Evolutionary conservation across 2,797 vertebrate species (phyloP).

Genomic region (Labeo calbasu): DNA sequence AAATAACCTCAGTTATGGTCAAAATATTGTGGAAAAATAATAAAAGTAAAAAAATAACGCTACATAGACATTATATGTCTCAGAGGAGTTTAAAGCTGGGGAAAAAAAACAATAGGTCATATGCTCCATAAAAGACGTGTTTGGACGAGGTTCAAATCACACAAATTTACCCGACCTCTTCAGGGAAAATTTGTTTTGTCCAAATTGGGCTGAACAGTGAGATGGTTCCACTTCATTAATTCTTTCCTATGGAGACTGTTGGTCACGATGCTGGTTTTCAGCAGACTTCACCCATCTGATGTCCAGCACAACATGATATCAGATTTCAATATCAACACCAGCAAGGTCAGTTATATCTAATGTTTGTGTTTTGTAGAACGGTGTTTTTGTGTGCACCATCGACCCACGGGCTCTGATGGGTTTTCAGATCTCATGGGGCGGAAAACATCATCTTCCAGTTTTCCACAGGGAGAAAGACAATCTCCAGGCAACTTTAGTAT

Average conservation of each 20-base stretch:
- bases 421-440: slow-evolving; percentile 14
- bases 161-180: not conserved
- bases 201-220: not conserved
- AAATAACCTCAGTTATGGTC: not conserved
- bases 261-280: not conserved
- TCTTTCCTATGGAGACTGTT: not conserved
- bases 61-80: not conserved
- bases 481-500: slow-evolving; percentile 1
- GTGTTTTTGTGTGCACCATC: not conserved
- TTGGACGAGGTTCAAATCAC: not conserved
- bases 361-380: not conserved
- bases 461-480: slow-evolving; percentile 11
- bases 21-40: not conserved
- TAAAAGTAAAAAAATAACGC: not conserved
- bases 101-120: not conserved
- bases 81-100: not conserved
- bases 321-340: not conserved
- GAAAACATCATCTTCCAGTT: not conserved
- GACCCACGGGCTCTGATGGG: slow-evolving; percentile 8
- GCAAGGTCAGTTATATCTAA: not conserved
- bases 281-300: not conserved
- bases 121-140: not conserved
- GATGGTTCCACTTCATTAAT: not conserved
- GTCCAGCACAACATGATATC: not conserved
- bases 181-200: not conserved